Base-by-base conservation (phyloP, 2,113 vertebrate genomes). In the Alectura lathami region DNA sequence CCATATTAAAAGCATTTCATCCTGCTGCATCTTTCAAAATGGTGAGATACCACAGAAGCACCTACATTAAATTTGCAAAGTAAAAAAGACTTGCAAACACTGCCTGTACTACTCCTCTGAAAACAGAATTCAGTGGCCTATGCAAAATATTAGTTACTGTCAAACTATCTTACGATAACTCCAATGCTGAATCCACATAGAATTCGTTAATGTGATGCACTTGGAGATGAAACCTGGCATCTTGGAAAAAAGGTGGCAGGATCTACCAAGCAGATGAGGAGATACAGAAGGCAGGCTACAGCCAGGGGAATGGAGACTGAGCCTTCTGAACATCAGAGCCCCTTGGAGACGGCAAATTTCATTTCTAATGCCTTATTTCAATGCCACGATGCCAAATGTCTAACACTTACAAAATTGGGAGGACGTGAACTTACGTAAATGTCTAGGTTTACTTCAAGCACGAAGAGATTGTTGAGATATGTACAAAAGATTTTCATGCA, bases 101-200 rank as follows among this genome's bases (percentile, higher is more conserved):
- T 38, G 75, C 59, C 85, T 57, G 91, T 91, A 43, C 81, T 85
- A 29, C 78, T 30, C 6, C 36, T 91, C 76, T 75, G 86, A 34
- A 88, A 89, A 56, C 22, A 16, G 70, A 73, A 81, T 20, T 88
- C 94, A 75, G 89, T 81, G 94, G 94, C 57, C 76, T 86, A 84
- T 84, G 91, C 81, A 90, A 83, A 91, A 81, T 94, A 88, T 94
- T 57, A 94, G 90, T 45, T 48, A 3, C 93, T 93, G 94, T 96
- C 94, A 94, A 91, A 90, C 6, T 34, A 3, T 22, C 80, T 93
- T 72, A 94, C 11, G 20, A 1, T 43, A 75, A 83, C 51, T n/a
- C 17, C 4, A 40, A 5, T 0, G 30, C 88, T 38, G 86, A 83
- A 68, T 90, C 90, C 91, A 90, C 85, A 1, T 13, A 76, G 94